These are phyloP conservation scores for Acrocephalus kingi DNA, from an alignment of 2,113 vertebrate genomes.

Conservation along the genomic window DNA sequence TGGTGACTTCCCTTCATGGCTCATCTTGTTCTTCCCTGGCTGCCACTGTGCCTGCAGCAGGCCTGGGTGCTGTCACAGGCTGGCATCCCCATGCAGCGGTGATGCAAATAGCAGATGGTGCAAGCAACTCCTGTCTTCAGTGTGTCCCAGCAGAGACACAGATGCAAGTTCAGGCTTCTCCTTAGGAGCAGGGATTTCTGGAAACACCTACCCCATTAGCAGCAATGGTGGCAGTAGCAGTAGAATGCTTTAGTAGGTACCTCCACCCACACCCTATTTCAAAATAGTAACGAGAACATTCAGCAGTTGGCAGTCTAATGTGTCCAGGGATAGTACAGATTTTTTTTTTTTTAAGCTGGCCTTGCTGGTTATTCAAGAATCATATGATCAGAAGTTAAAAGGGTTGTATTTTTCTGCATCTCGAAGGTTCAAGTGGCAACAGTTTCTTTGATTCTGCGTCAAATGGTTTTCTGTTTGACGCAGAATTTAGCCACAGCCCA, in stretches of 20 bases:
- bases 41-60: not conserved
- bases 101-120: not conserved
- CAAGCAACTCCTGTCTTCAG: not conserved
- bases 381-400: not conserved
- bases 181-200: not conserved
- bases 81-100: not conserved
- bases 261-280: not conserved
- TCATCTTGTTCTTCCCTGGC: not conserved
- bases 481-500: not conserved
- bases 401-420: not conserved
- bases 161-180: not conserved
- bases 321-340: not conserved
- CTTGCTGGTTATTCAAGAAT: not conserved
- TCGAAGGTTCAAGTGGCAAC: not conserved
- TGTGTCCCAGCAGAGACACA: not conserved
- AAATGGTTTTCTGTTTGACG: not conserved
- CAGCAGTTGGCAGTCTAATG: not conserved
- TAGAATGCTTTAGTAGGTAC: constrained; percentile 5
- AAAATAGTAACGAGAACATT: not conserved
- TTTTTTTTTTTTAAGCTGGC: not conserved
- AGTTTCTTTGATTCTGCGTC: not conserved
- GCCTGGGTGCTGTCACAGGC: not conserved
- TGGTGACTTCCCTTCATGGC: not conserved
- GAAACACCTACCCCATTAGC: not conserved
- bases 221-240: not conserved